Evolutionary conservation across 2,113 vertebrate genomes (phyloP), one percentile per base, ranked within the genome.

Genomic region (Chaenogobius annularis): DNA sequence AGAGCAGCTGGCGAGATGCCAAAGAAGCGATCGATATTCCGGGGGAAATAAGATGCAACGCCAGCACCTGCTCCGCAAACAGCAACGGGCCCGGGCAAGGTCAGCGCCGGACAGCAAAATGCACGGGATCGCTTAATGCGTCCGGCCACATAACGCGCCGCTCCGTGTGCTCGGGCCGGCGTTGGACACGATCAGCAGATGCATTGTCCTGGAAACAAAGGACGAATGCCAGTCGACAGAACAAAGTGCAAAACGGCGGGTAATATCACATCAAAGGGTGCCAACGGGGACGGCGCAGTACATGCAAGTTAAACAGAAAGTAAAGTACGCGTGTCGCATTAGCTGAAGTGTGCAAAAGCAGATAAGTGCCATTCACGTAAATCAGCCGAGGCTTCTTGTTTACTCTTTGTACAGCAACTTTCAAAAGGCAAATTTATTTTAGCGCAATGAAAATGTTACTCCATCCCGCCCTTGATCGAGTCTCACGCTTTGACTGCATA

Each of bases 31-130:
- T 63, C 61, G 19, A 63, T 63, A 40, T 63, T 15, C 17, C 17
- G n/a, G 61, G 31, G 61, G 31, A 20, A 63, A 63, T 63, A 63
- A 63, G 61, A 63, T 63, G 61, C 61, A 43, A 40, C 31, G 61
- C 61, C 17, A 43, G 61, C 61, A 63, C 17, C 61, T 63, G 61
- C 61, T 63, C 31, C 19, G 35, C 61, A 63, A 63, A 63, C 61
- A 63, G 14, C 17, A 8, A 40, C 61, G 19, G 8, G 15, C 11
- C 3, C 15, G 31, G 35, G 43, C 61, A 63, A 63, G 61, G 61
- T 63, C 61, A 40, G 9, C 2, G 61, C 1, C 61, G 61, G 35
- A 63, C 61, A 40, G 61, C 17, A 5, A n/a, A 43, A 20, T 5
- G 61, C 61, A n/a, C 17, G 12, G 61, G 61, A 63, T 63, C 61